These are phyloP conservation scores for Laupala kohalensis DNA, from an alignment of 1,140 invertebrate species.

Conservation along the genomic window DNA sequence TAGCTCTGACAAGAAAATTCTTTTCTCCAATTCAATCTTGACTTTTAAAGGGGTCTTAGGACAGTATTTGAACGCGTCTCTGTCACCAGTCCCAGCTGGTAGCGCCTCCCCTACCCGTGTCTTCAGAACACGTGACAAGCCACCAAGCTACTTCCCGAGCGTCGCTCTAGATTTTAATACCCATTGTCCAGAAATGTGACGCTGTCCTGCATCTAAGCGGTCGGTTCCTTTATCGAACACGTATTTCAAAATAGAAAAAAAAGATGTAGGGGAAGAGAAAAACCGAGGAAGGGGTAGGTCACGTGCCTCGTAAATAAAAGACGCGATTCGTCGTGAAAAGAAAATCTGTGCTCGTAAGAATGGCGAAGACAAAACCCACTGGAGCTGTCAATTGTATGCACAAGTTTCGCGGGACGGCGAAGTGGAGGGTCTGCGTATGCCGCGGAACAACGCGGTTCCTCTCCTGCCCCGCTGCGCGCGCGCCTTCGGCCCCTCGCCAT, in stretches of 20 bases:
- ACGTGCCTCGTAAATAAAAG: not conserved
- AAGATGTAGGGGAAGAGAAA: not conserved
- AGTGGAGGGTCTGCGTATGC: no score
- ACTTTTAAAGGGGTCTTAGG: no score
- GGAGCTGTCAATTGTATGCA: not conserved
- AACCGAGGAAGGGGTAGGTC: not conserved
- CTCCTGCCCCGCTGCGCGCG: no score
- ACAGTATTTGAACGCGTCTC: no score
- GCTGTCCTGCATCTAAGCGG: not conserved
- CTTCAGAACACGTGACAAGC: no score
- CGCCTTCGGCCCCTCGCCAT: no score
- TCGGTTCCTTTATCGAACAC: not conserved
- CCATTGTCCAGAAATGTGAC: not conserved
- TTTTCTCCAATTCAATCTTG: no score
- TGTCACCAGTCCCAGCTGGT: no score
- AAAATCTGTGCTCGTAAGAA: not conserved
- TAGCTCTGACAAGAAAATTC: no score
- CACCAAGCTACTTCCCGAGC: no score
- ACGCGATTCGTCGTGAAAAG: not conserved
- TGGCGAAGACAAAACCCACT: not conserved
- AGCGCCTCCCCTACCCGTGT: no score
- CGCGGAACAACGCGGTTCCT: no score
- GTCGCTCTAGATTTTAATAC: not conserved
- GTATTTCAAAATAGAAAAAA: not conserved
- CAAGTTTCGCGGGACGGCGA: not conserved